Conservation (phyloP, 2,113 vertebrate species). For the Proterorhinus semilunaris region DNA sequence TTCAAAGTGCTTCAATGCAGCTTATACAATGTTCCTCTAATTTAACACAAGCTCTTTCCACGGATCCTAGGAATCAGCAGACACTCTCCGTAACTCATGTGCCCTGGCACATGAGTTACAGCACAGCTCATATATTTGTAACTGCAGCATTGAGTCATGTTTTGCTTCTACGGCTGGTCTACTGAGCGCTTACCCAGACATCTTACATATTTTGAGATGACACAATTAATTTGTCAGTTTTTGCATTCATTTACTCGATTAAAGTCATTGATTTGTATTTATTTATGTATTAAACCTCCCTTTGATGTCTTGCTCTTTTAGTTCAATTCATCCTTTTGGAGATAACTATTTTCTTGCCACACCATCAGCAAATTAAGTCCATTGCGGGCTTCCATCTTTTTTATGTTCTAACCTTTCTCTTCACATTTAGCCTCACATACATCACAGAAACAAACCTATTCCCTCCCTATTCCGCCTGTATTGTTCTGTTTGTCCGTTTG, state of each 20-base stretch:
- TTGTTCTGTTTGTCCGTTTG: slow-evolving; percentile 18
- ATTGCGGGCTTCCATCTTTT: not conserved
- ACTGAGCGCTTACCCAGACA: no score
- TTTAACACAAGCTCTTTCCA: no score
- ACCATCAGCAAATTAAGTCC: slow-evolving; percentile 1
- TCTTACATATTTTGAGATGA: slow-evolving; percentile 7
- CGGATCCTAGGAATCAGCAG: no score
- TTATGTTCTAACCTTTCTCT: not conserved
- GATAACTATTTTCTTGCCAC: not conserved
- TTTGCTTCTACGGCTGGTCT: no score
- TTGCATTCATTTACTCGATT: slow-evolving; percentile 13
- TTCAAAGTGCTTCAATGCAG: no score
- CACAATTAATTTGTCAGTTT: slow-evolving; percentile 1
- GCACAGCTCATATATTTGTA: no score
- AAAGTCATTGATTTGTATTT: slow-evolving; percentile 16
- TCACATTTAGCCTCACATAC: slow-evolving; percentile 16
- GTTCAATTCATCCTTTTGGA: not conserved
- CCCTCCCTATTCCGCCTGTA: slow-evolving; percentile 24
- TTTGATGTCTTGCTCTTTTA: slow-evolving; percentile 11
- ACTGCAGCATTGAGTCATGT: no score
- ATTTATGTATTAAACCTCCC: slow-evolving; percentile 2
- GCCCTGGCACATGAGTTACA: no score
- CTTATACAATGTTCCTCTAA: no score
- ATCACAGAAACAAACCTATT: slow-evolving; percentile 35
- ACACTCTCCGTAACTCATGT: no score